Evolutionary conservation across 2,888 invertebrate genomes (phyloP).

Genomic region (Melikaiella ostensackeni): DNA sequence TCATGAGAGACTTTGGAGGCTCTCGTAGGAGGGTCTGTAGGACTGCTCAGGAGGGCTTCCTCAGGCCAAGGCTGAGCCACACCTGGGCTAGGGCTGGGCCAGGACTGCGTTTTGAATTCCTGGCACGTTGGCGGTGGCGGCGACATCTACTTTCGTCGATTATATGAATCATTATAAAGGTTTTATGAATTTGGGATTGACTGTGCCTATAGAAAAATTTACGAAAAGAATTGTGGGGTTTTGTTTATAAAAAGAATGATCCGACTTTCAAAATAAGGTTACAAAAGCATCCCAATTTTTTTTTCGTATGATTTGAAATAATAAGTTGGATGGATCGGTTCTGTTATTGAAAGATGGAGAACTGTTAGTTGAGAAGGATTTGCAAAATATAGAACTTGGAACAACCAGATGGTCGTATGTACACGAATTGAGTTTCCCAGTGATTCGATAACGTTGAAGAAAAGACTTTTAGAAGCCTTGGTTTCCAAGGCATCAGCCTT

Average conservation of each 20-base stretch:
- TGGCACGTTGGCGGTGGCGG: no score
- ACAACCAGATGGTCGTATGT: conserved; percentile 20
- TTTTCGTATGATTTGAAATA: conserved; percentile 3
- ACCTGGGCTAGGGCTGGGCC: no score
- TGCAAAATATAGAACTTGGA: conserved; percentile 28
- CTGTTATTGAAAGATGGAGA: conserved; percentile 10
- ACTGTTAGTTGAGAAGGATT: conserved; percentile 10
- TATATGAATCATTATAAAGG: no score
- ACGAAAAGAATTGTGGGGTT: no score
- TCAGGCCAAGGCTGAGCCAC: no score
- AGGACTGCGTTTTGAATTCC: no score
- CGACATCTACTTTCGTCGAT: no score
- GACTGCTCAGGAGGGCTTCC: no score
- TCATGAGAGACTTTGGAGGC: no score
- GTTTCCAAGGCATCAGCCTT: conserved; percentile 50
- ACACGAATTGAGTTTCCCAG: conserved; percentile 21
- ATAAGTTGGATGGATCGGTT: conserved; percentile 14
- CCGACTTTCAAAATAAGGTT: background rate
- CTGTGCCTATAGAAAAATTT: no score
- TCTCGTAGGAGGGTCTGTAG: no score
- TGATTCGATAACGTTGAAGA: conserved; percentile 19
- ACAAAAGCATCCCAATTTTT: background rate
- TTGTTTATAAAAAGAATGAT: background rate
- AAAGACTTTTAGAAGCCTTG: conserved; percentile 51
- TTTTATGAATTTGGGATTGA: no score